These are phyloP conservation scores for Corythaixoides concolor DNA, from an alignment of 2,113 vertebrate species.

Conservation along the genomic window DNA sequence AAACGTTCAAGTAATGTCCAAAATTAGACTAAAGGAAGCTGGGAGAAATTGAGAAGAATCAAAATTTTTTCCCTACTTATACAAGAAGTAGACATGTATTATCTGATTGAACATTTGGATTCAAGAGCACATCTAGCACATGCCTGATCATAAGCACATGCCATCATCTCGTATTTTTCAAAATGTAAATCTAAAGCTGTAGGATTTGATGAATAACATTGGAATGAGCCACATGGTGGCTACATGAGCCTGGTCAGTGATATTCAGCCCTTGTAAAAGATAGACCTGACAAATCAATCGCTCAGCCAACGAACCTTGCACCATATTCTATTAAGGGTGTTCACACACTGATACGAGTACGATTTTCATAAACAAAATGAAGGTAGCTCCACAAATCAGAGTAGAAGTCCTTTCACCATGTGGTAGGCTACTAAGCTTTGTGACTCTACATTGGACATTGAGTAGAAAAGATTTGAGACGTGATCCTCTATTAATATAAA, in stretches of 20 bases:
- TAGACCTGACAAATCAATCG: not conserved
- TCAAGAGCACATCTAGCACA: not conserved
- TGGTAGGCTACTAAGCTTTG: not conserved
- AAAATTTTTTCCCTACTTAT: not conserved
- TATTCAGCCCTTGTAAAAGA: not conserved
- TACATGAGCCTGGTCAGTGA: not conserved
- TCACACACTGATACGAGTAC: not conserved
- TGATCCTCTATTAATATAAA: not conserved
- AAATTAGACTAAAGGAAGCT: not conserved
- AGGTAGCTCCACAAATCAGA: not conserved
- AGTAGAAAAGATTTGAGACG: not conserved
- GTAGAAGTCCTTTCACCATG: not conserved
- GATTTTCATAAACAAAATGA: not conserved
- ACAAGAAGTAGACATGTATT: not conserved
- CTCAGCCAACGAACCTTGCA: rapidly evolving
- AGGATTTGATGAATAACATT: not conserved
- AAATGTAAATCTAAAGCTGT: not conserved
- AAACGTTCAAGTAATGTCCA: not conserved
- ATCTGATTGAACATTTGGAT: not conserved
- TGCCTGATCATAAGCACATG: not conserved
- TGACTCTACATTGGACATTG: rapidly evolving
- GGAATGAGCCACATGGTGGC: not conserved
- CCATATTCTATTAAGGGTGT: not conserved
- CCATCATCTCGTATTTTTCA: not conserved
- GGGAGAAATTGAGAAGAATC: not conserved